Evolutionary conservation across 2,888 invertebrate species (phyloP).

Genomic region (Epinotia bilunana): DNA sequence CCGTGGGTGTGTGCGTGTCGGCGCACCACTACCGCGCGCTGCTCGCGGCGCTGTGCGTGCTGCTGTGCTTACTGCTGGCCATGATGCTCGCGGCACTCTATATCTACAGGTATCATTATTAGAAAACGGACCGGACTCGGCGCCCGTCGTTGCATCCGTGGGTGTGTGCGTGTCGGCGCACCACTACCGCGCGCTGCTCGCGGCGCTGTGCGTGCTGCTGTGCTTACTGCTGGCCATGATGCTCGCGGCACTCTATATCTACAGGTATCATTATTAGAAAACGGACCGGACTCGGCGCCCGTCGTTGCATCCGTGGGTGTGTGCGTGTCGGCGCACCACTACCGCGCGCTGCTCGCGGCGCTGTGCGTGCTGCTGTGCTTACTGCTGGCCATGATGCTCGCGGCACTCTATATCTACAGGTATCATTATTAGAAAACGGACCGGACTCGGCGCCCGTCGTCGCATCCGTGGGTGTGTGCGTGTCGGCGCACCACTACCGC

Average conservation of each 20-base stretch:
- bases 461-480: constrained; percentile 89
- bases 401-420: constrained; percentile 90
- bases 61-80: constrained; percentile 89
- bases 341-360: constrained; percentile 92
- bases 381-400: constrained; percentile 88
- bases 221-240: constrained; percentile 90
- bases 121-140: constrained; percentile 86
- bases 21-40: constrained; percentile 93
- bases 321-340: constrained; percentile 92
- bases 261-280: too few relatives aligned
- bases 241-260: constrained; percentile 89
- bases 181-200: constrained; percentile 93
- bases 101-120: too few relatives aligned
- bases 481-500: constrained; percentile 93
- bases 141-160: constrained; percentile 87
- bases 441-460: constrained; percentile 86
- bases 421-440: constrained; percentile 86
- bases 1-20: constrained; percentile 90
- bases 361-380: constrained; percentile 90
- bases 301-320: constrained; percentile 87
- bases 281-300: constrained; percentile 86
- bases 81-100: constrained; percentile 89
- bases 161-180: constrained; percentile 91
- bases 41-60: constrained; percentile 90
- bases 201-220: constrained; percentile 90